Base-by-base conservation (phyloP, 2,888 invertebrate species). In the Emmelina monodactyla region DNA sequence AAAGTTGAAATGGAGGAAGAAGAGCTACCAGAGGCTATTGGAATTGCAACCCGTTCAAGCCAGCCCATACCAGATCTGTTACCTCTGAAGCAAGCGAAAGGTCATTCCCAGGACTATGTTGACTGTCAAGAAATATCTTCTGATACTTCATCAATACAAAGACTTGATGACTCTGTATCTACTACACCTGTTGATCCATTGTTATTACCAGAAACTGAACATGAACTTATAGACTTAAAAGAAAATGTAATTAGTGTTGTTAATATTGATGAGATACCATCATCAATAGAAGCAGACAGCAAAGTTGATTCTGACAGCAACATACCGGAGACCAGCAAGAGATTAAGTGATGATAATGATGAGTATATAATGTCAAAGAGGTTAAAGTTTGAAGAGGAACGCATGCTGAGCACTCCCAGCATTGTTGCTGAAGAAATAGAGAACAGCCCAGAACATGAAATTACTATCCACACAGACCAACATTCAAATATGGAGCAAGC, bases 171-270 rank as follows among this genome's bases (percentile, higher is more conserved):
- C 33, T 62, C 62, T 34, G 51, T 69, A n/a, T 59, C 71, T 16
- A 62, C 67, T 33, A 75, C 75, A 40, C 76, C 78, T 40, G 61
- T 78, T 35, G 81, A 81, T 54, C 81, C 81, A 9, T 59, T 80
- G 3, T 51, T 80, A 14, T 46, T 81, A 35, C 73, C 69, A 41
- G 80, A 80, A 43, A 49, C 48, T 38, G 76, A 75, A 40, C 52
- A 62, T 34, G 69, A 71, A 25, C 57, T 59, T n/a, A 59, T 43
- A 57, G 75, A 75, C 34, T 33, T 57, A 2, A 76, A 73, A 46
- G 70, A 70, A 37, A 49, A 69, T 41, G 70, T 73, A 40, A 59
- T 75, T 25, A 69, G 55, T 58, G 68, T 71, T 38, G 65, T 76
- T 16, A 65, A 65, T 42, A 72, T 75, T 50, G 71, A 80, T 49